phyloP scores from a whole-genome alignment of 2,888 invertebrate genomes.

The Patella pellucida region DNA sequence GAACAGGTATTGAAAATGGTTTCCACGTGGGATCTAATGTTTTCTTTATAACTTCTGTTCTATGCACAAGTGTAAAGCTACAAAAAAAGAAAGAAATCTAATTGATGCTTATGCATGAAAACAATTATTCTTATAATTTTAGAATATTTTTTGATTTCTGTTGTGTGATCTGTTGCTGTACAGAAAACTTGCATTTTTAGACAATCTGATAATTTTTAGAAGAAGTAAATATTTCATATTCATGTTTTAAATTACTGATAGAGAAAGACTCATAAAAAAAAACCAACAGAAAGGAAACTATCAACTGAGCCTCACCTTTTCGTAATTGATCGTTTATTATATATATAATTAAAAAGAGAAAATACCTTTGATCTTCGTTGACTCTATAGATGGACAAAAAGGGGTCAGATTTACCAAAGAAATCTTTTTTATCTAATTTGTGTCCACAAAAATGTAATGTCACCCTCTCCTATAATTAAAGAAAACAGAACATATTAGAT shows the following conservation, averaged over 20 bases:
- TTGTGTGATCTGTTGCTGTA: too few relatives aligned
- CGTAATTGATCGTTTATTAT: too few relatives aligned
- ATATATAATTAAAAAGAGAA: too few relatives aligned
- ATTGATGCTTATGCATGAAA: neutral
- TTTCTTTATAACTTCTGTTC: conserved; percentile 74
- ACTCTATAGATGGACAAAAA: conserved; percentile 71
- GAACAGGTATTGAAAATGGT: conserved; percentile 72
- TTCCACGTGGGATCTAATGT: conserved; percentile 75
- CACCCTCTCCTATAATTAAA: conserved; percentile 63
- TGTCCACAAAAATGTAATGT: conserved; percentile 68
- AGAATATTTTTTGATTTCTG: too few relatives aligned
- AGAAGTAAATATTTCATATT: too few relatives aligned
- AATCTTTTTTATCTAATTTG: conserved; percentile 73
- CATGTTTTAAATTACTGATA: neutral
- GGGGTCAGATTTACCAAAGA: conserved; percentile 74
- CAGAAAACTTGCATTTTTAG: too few relatives aligned
- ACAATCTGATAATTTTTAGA: too few relatives aligned
- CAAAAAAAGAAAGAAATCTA: conserved; percentile 26
- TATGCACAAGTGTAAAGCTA: conserved; percentile 73
- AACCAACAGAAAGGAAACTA: too few relatives aligned
- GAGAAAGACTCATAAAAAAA: neutral
- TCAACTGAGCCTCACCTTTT: too few relatives aligned
- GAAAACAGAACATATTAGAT: neutral
- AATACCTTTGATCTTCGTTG: conserved; percentile 72
- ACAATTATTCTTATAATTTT: too few relatives aligned